A percentile compares a stretch with the other conserved stretches of the same genome.
These are phyloP conservation scores for Drosophila falleni DNA, from an alignment of 2,888 invertebrate species.

Conservation along the genomic window DNA sequence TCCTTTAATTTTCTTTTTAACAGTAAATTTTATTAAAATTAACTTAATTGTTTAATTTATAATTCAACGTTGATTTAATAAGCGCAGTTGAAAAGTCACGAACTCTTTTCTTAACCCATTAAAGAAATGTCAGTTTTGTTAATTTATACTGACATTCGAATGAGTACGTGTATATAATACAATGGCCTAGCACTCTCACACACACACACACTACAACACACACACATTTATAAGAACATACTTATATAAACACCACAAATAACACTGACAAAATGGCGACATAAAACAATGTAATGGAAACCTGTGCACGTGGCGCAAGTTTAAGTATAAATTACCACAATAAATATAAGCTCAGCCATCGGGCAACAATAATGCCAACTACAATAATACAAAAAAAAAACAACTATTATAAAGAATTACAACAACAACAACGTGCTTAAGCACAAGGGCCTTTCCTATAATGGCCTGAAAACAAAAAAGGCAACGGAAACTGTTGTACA, in stretches of 20 bases:
- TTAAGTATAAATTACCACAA: constrained; percentile 71
- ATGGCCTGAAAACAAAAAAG: constrained; percentile 46
- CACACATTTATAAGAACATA: constrained; percentile 6
- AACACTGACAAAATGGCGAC: constrained; percentile 36
- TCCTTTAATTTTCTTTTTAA: neutral
- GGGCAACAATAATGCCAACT: constrained; percentile 37
- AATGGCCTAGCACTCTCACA: constrained; percentile 26
- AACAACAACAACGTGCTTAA: constrained; percentile 36
- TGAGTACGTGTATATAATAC: constrained; percentile 15
- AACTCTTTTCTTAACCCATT: constrained; percentile 23
- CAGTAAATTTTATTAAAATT: constrained; percentile 7
- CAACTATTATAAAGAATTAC: constrained; percentile 41
- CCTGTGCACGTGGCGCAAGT: constrained; percentile 51
- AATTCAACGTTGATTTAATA: constrained; percentile 38
- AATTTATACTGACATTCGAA: constrained; percentile 56
- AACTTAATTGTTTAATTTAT: constrained; percentile 9
- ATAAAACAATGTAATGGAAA: constrained; percentile 43
- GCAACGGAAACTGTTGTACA: constrained; percentile 56
- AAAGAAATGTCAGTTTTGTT: constrained; percentile 42
- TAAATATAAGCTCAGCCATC: constrained; percentile 68
- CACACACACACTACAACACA: constrained; percentile 17
- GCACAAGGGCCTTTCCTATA: constrained; percentile 49
- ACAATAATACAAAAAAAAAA: constrained; percentile 30
- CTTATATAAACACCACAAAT: constrained; percentile 33
- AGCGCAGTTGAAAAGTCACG: constrained; percentile 5